These are phyloP conservation scores for Propithecus deckenii DNA, from an alignment of 2,797 vertebrate genomes.

Conservation along the genomic window DNA sequence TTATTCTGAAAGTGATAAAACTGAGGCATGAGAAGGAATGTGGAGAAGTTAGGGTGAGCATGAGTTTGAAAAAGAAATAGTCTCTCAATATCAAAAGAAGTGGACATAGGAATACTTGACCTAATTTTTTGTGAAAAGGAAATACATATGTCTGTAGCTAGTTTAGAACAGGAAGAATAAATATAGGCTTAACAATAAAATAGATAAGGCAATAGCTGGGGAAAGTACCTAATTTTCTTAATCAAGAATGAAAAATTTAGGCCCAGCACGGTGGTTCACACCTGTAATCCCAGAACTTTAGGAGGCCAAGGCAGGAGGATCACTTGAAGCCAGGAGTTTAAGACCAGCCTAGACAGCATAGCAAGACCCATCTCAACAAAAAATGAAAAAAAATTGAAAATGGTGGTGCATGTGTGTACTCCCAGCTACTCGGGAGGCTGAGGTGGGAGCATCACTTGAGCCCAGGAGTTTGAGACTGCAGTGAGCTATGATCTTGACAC, in stretches of 20 bases:
- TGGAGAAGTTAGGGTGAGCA: neutral
- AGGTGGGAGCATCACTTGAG: neutral
- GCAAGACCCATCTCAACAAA: neutral
- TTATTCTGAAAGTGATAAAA: slow-evolving; percentile 33
- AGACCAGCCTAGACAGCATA: neutral
- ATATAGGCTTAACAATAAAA: neutral
- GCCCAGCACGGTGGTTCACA: neutral
- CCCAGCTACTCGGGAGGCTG: neutral
- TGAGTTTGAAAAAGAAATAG: slow-evolving; percentile 32
- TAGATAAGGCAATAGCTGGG: neutral
- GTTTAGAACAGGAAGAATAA: slow-evolving; percentile 35
- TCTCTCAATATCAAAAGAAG: neutral
- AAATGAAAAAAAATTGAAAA: neutral
- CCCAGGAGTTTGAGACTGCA: neutral
- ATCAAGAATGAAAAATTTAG: neutral
- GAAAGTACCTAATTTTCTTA: neutral
- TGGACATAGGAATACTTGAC: neutral
- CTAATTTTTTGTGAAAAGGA: slow-evolving; percentile 24
- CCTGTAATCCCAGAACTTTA: neutral
- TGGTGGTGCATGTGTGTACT: neutral
- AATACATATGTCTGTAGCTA: neutral
- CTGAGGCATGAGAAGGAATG: neutral
- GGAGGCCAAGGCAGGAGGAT: neutral
- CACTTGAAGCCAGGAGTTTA: neutral
- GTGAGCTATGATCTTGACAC: neutral